Percentiles rank a stretch among this genome's conserved stretches.
phyloP scores from a whole-genome alignment of 2,113 vertebrate species.

The Trachemys scripta region DNA sequence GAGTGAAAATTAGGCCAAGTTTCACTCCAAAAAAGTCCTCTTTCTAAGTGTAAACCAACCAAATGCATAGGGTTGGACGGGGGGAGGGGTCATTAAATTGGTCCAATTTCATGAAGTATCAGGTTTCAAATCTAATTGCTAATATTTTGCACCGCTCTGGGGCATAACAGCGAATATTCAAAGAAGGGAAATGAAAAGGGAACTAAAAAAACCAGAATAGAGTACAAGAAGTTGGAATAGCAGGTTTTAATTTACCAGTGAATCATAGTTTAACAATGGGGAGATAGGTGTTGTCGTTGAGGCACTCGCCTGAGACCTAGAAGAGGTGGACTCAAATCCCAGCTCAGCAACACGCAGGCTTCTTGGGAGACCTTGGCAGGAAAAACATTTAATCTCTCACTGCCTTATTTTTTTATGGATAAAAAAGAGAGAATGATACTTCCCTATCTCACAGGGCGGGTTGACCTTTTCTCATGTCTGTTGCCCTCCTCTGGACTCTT shows the following conservation, averaged over 20 bases:
- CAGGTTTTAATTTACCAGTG: neutral
- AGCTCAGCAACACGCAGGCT: neutral
- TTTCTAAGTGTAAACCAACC: neutral
- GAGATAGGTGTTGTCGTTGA: neutral
- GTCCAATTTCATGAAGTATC: neutral
- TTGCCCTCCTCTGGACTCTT: too few relatives aligned
- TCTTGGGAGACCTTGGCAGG: neutral
- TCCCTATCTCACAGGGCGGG: neutral
- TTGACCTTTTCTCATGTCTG: neutral
- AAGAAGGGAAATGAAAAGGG: neutral
- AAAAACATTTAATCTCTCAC: neutral
- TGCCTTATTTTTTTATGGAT: neutral
- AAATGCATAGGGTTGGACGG: neutral
- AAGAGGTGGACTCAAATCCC: neutral
- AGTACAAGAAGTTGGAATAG: neutral
- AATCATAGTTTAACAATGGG: neutral
- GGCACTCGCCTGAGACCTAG: neutral
- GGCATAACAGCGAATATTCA: neutral
- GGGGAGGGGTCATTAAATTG: neutral
- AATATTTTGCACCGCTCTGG: neutral
- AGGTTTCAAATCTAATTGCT: neutral
- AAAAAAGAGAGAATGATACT: neutral
- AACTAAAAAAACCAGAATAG: neutral
- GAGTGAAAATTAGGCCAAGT: neutral
- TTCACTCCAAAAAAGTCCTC: neutral